Evolutionary conservation across 2,888 invertebrate genomes (phyloP).

Genomic region (Drosophila multiciliata): DNA sequence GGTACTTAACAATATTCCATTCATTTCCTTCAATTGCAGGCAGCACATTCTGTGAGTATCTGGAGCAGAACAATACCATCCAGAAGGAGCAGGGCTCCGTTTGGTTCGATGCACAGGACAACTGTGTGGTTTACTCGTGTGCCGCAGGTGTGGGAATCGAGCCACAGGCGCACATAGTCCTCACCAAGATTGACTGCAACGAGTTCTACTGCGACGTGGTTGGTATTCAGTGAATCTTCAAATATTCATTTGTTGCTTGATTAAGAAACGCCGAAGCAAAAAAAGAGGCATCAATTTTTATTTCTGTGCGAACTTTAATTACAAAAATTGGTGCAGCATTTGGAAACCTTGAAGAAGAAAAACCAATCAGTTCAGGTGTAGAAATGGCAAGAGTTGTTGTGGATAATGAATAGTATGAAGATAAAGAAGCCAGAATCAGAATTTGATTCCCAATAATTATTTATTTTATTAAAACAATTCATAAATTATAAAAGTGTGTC

Average conservation of each 20-base stretch:
- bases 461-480: too few species aligned
- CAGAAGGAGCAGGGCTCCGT: constrained; percentile 78
- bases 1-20: background rate
- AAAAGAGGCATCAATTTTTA: background rate
- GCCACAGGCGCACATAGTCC: constrained; percentile 61
- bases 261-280: background rate
- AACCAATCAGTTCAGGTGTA: background rate
- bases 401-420: background rate
- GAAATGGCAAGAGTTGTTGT: background rate
- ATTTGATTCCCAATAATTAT: too few species aligned
- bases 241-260: background rate
- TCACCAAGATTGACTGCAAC: constrained; percentile 78
- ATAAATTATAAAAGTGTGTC: too few species aligned
- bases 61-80: constrained; percentile 56
- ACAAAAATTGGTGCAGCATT: background rate
- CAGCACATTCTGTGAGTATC: constrained; percentile 57
- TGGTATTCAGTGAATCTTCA: constrained; percentile 39
- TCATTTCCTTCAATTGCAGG: constrained; percentile 8
- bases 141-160: constrained; percentile 64
- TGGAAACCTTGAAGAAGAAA: background rate
- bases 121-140: constrained; percentile 81
- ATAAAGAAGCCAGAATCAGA: too few species aligned
- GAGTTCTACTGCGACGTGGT: constrained; percentile 83
- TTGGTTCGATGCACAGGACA: constrained; percentile 80
- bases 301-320: background rate